Conservation (phyloP, 2,113 vertebrate species). For the Lepus americanus region DNA sequence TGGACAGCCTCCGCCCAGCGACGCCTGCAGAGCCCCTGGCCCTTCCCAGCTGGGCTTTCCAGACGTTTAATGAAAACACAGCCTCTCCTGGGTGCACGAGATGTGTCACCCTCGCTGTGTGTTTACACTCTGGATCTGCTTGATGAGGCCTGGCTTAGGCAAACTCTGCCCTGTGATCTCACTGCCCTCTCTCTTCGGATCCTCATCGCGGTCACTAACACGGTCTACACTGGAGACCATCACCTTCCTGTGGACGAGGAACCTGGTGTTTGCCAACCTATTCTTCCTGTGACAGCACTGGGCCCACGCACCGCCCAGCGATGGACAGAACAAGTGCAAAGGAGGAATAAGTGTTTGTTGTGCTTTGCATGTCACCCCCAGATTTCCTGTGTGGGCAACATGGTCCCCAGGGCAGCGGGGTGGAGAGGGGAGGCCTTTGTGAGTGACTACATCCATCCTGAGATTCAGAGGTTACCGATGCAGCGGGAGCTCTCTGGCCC, state of each 20-base stretch:
- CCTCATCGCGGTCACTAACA: background rate
- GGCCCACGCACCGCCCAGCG: background rate
- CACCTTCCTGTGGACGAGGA: background rate
- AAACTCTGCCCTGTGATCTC: background rate
- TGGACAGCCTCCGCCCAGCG: background rate
- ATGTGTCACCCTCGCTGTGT: background rate
- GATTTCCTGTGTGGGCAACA: background rate
- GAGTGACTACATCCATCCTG: no score
- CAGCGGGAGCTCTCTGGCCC: background rate
- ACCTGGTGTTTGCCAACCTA: background rate
- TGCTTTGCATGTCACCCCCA: background rate
- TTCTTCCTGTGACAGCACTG: background rate
- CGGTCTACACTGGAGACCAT: background rate
- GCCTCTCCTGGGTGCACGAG: background rate
- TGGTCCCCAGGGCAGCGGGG: background rate
- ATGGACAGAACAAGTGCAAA: background rate
- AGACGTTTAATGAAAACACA: background rate
- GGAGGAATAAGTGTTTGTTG: background rate
- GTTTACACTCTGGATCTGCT: background rate
- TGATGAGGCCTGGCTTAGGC: background rate
- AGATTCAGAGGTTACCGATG: background rate
- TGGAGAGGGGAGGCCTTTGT: background rate
- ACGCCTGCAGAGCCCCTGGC: background rate
- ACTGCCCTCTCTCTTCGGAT: background rate
- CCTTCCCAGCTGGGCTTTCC: background rate